Conservation (phyloP, 2,797 vertebrate species). For the Lophius americanus region DNA sequence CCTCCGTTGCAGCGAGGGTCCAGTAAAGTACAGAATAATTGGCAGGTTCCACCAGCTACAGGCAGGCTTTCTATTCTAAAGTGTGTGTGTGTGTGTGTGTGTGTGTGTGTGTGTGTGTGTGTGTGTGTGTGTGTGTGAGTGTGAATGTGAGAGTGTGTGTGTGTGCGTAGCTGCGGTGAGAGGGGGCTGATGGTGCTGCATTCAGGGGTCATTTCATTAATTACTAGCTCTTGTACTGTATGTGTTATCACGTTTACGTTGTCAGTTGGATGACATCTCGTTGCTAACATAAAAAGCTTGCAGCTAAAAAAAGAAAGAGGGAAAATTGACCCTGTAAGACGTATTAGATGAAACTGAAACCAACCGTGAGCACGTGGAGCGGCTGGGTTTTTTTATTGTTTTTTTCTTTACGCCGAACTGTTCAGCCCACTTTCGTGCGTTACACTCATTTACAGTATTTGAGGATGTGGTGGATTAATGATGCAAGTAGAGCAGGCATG, state of each 20-base stretch:
- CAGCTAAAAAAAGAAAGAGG: slow-evolving; percentile 33
- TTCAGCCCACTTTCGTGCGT: slow-evolving; percentile 36
- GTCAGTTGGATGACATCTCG: slow-evolving; percentile 46
- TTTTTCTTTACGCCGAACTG: slow-evolving; percentile 31
- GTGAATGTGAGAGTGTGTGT: slow-evolving; percentile 25
- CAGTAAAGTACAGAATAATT: slow-evolving; percentile 85
- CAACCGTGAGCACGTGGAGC: slow-evolving; percentile 32
- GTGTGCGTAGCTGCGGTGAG: slow-evolving; percentile 40
- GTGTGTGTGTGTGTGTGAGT: slow-evolving; percentile 32
- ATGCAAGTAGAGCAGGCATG: slow-evolving; percentile 51
- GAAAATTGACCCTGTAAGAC: slow-evolving; percentile 27
- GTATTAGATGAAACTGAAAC: slow-evolving; percentile 7
- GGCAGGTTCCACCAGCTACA: slow-evolving; percentile 79
- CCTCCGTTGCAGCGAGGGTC: slow-evolving; percentile 79
- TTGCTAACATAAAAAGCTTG: slow-evolving; percentile 49
- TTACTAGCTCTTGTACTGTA: slow-evolving; percentile 75
- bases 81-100: slow-evolving; percentile 32
- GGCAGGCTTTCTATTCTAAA: slow-evolving; percentile 66
- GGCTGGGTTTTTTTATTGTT: slow-evolving; percentile 27
- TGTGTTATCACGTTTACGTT: slow-evolving; percentile 68
- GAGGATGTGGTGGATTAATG: slow-evolving; percentile 27
- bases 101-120: slow-evolving; percentile 36
- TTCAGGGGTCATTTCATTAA: slow-evolving; percentile 82
- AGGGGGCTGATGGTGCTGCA: slow-evolving; percentile 67
- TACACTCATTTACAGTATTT: slow-evolving; percentile 38